These are phyloP conservation scores for Sakesphorus luctuosus DNA, from an alignment of 2,113 vertebrate species.

Conservation along the genomic window DNA sequence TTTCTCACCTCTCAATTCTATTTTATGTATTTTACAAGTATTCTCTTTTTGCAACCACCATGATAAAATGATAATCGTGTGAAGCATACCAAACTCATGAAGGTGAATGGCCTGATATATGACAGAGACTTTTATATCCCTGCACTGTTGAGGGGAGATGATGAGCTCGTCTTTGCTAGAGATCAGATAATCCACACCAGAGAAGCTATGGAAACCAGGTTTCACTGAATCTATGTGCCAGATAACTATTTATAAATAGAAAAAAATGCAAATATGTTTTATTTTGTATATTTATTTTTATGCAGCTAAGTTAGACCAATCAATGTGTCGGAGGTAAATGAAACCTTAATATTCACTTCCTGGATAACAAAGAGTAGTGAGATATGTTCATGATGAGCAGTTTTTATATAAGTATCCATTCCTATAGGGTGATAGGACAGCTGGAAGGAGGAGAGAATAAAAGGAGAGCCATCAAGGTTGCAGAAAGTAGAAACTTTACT, in stretches of 20 bases:
- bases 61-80: not conserved
- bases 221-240: not conserved
- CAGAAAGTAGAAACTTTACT: not conserved
- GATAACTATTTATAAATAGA: not conserved
- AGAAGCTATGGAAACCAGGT: not conserved
- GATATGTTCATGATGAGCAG: not conserved
- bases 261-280: not conserved
- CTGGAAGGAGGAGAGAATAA: not conserved
- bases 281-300: not conserved
- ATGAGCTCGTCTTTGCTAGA: not conserved
- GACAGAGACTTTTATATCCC: not conserved
- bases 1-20: not conserved
- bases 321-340: not conserved
- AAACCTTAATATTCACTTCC: not conserved
- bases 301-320: not conserved
- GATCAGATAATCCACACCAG: not conserved
- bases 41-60: not conserved
- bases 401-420: not conserved
- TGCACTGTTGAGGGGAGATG: not conserved
- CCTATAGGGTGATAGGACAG: not conserved
- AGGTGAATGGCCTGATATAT: not conserved
- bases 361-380: not conserved
- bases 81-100: not conserved
- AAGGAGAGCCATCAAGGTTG: not conserved
- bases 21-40: not conserved